A percentile compares a stretch with the other conserved stretches of the same genome.
Evolutionary conservation across 2,113 vertebrate genomes (phyloP).

Genomic region (Panurus biarmicus): DNA sequence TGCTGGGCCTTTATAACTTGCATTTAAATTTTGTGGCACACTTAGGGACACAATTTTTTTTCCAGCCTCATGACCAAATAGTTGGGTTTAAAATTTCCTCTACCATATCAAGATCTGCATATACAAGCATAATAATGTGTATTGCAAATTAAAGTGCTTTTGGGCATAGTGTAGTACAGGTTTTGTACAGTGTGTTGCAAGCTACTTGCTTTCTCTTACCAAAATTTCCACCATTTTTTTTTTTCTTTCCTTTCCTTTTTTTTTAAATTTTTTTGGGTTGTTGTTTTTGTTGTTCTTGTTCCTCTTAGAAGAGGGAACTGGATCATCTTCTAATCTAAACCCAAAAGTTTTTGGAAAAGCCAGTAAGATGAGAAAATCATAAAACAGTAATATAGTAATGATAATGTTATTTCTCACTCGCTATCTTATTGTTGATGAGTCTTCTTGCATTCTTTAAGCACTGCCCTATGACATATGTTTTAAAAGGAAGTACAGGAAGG

Average conservation of each 20-base stretch:
- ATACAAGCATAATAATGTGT: background rate
- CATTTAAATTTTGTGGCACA: conserved; percentile 7
- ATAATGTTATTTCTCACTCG: background rate
- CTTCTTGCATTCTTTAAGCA: background rate
- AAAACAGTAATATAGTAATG: background rate
- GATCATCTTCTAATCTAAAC: background rate
- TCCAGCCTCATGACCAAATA: background rate
- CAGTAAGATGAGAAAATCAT: background rate
- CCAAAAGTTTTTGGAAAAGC: background rate
- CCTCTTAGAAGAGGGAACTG: background rate
- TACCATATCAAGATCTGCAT: background rate
- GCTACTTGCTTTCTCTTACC: background rate
- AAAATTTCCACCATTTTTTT: background rate
- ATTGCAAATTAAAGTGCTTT: background rate
- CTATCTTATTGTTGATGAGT: background rate
- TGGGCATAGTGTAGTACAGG: background rate
- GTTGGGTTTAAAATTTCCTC: conserved; percentile 28
- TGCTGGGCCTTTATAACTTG: background rate
- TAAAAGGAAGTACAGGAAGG: background rate
- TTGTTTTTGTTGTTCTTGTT: no score
- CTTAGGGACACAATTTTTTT: background rate
- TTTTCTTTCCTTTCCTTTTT: background rate
- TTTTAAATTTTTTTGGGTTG: background rate
- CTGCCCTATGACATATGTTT: background rate
- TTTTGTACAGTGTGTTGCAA: background rate